Conservation (phyloP, 2,113 vertebrate species). For the Ascaphus truei region DNA sequence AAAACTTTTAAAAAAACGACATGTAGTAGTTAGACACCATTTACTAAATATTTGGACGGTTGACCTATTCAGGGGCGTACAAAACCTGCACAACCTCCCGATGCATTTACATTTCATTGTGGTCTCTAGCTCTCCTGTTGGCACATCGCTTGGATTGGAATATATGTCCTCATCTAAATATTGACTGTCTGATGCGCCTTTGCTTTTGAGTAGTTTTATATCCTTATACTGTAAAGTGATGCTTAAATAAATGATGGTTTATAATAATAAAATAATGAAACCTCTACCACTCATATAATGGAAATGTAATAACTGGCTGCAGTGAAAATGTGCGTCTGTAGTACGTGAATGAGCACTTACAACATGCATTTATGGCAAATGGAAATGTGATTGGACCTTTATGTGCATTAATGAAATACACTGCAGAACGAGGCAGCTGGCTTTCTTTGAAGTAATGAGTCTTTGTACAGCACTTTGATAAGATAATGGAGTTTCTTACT, state of each 20-base stretch:
- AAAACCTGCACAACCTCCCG: too few relatives aligned
- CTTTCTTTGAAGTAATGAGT: constrained; percentile 14
- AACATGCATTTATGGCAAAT: constrained; percentile 19
- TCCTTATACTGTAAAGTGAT: constrained; percentile 9
- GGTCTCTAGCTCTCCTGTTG: too few relatives aligned
- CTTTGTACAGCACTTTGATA: background rate
- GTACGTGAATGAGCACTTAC: constrained; percentile 17
- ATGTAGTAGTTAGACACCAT: too few relatives aligned
- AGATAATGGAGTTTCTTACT: background rate
- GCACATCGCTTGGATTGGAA: too few relatives aligned
- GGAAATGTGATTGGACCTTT: background rate
- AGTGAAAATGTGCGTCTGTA: background rate
- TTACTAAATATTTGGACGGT: too few relatives aligned
- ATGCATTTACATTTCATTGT: too few relatives aligned
- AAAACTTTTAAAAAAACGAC: background rate
- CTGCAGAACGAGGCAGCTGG: background rate
- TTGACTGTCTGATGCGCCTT: background rate
- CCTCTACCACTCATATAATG: constrained; percentile 18
- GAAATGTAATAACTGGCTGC: constrained; percentile 18
- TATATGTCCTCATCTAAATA: too few relatives aligned
- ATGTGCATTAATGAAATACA: background rate
- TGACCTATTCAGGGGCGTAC: too few relatives aligned
- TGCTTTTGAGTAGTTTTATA: too few relatives aligned
- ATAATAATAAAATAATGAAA: constrained; percentile 23
- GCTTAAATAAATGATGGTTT: constrained; percentile 14